Evolutionary conservation across 2,888 invertebrate genomes (phyloP).

Genomic region (Rhynchonema sp.): DNA sequence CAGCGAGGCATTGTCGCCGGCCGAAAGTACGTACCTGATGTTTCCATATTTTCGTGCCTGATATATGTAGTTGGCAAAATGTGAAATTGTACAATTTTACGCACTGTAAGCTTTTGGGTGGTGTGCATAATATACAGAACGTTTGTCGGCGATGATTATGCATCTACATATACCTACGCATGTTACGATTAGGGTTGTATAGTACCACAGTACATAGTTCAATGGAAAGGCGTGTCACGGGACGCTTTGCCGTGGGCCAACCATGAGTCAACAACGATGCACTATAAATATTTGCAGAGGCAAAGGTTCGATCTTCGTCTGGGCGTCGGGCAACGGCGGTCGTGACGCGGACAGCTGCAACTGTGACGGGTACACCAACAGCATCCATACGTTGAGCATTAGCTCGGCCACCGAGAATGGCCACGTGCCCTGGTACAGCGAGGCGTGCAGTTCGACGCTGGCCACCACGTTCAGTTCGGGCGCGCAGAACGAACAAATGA

Average conservation of each 20-base stretch:
- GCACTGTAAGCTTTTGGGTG: too few relatives aligned
- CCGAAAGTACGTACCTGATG: conserved; percentile 12
- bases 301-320: conserved; percentile 90
- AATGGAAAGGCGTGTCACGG: too few relatives aligned
- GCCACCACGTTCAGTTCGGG: conserved; percentile 97
- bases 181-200: too few relatives aligned
- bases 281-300: too few relatives aligned
- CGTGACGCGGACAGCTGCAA: conserved; percentile 68
- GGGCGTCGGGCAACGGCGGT: conserved; percentile 97
- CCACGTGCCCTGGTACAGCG: conserved; percentile 54
- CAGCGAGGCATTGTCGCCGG: conserved; percentile 83
- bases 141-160: too few relatives aligned
- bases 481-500: conserved; percentile 47
- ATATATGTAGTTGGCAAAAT: too few relatives aligned
- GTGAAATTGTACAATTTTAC: background rate
- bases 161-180: too few relatives aligned
- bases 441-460: conserved; percentile 88
- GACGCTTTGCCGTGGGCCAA: too few relatives aligned
- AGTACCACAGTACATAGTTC: too few relatives aligned
- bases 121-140: too few relatives aligned
- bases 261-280: too few relatives aligned
- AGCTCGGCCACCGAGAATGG: conserved; percentile 48
- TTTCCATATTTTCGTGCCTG: too few relatives aligned
- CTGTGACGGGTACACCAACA: conserved; percentile 97
- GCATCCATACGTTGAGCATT: conserved; percentile 92